phyloP scores from a whole-genome alignment of 23 tunicate genomes.

The Botrylloides violaceus region DNA sequence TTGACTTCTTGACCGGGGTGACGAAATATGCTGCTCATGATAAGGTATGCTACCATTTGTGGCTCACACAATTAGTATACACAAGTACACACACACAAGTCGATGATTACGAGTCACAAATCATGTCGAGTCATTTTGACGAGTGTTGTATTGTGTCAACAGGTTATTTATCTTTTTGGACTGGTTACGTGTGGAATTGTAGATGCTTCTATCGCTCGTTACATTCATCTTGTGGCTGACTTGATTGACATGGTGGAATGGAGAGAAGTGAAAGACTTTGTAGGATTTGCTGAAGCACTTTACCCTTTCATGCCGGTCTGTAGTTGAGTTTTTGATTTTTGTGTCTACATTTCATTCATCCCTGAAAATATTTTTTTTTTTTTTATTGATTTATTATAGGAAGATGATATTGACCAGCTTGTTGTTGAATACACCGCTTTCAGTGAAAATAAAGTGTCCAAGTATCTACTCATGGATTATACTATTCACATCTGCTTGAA shows the following conservation, averaged over 20 bases:
- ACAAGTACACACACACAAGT: too few relatives aligned
- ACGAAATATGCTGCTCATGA: slow-evolving; percentile 73
- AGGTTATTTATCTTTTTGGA: slow-evolving; percentile 53
- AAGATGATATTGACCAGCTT: slow-evolving; percentile 69
- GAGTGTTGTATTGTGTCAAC: too few relatives aligned
- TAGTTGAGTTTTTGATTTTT: too few relatives aligned
- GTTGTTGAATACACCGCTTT: slow-evolving; percentile 72
- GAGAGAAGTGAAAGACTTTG: slow-evolving; percentile 55
- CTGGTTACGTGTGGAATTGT: slow-evolving; percentile 41
- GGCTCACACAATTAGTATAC: too few relatives aligned
- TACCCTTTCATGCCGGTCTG: slow-evolving; percentile 75
- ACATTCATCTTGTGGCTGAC: slow-evolving; percentile 65
- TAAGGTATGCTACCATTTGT: slow-evolving; percentile 42
- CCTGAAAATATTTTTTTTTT: too few relatives aligned
- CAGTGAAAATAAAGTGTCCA: slow-evolving; percentile 86
- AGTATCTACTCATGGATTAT: slow-evolving; percentile 56
- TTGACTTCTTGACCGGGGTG: slow-evolving; percentile 64
- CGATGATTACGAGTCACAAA: not conserved
- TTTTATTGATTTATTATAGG: slow-evolving; percentile 24
- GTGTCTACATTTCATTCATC: too few relatives aligned
- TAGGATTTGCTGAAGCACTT: slow-evolving; percentile 35
- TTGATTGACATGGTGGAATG: slow-evolving; percentile 55
- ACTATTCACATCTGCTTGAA: slow-evolving; percentile 49
- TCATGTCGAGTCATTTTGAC: too few relatives aligned
- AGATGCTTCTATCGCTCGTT: slow-evolving; percentile 63